These are phyloP conservation scores for Ectemnius cavifrons DNA, from an alignment of 2,888 invertebrate species.

Conservation along the genomic window DNA sequence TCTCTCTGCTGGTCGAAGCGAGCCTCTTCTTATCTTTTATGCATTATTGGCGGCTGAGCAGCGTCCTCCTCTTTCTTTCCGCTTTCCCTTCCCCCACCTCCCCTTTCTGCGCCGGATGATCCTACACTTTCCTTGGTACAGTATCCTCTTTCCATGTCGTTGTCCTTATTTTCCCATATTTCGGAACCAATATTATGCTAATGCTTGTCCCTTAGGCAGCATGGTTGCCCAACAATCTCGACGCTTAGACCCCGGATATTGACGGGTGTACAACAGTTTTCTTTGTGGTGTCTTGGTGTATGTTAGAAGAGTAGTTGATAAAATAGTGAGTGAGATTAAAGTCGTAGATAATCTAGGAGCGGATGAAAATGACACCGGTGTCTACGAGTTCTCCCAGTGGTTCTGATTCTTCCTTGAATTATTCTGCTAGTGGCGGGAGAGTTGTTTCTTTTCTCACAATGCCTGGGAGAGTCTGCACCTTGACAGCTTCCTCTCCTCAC, in stretches of 20 bases:
- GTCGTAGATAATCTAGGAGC: neutral
- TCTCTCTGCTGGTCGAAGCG: constrained; percentile 36
- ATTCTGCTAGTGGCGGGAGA: constrained; percentile 32
- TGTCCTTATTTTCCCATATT: constrained; percentile 65
- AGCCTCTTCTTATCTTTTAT: constrained; percentile 71
- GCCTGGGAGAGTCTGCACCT: constrained; percentile 15
- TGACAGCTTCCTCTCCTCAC: constrained; percentile 47
- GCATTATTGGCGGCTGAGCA: constrained; percentile 65
- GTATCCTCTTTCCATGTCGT: constrained; percentile 14
- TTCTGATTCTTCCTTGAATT: constrained; percentile 48
- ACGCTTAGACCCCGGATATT: too few species aligned
- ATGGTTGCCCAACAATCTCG: too few species aligned
- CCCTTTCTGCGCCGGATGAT: too few species aligned
- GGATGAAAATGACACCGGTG: constrained; percentile 32
- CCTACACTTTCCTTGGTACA: too few species aligned
- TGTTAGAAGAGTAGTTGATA: too few species aligned
- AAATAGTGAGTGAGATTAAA: too few species aligned
- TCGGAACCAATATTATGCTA: constrained; percentile 73
- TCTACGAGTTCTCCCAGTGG: neutral
- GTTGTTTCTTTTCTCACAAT: constrained; percentile 30
- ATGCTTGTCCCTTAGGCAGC: constrained; percentile 33
- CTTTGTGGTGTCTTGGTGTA: too few species aligned
- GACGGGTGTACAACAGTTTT: too few species aligned
- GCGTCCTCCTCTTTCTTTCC: constrained; percentile 29
- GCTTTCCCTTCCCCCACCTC: neutral